These are phyloP conservation scores for Muscicapa adusta DNA, from an alignment of 2,113 vertebrate species.

Conservation along the genomic window DNA sequence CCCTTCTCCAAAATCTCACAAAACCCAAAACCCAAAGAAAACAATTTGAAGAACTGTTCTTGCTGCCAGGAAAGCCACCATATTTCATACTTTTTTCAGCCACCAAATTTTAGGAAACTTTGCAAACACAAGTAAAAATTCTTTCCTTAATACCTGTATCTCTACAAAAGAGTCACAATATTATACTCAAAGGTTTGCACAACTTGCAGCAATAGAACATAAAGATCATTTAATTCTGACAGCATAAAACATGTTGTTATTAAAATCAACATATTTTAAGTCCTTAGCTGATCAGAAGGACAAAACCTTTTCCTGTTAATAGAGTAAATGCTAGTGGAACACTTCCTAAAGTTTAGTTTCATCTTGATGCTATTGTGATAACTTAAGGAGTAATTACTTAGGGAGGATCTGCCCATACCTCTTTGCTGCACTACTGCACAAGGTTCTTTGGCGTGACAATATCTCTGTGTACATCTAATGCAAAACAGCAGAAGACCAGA, in stretches of 20 bases:
- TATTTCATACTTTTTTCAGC: not conserved
- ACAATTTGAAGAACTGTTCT: not conserved
- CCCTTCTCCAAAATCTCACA: not conserved
- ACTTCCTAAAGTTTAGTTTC: not conserved
- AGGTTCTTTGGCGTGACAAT: not conserved
- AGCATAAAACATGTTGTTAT: not conserved
- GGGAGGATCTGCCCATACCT: not conserved
- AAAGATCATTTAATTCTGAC: not conserved
- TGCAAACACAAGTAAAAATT: not conserved
- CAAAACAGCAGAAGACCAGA: not conserved
- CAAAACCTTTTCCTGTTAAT: not conserved
- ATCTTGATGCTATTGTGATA: not conserved
- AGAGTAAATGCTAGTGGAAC: not conserved
- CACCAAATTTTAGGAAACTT: not conserved
- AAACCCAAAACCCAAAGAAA: not conserved
- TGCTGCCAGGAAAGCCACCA: not conserved
- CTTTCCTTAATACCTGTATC: not conserved
- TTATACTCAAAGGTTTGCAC: not conserved
- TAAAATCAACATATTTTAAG: not conserved
- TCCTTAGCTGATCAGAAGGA: not conserved
- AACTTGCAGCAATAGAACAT: not conserved
- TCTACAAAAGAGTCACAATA: not conserved
- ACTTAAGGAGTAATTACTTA: not conserved
- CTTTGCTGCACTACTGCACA: not conserved
- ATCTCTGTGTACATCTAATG: not conserved